phyloP scores from a whole-genome alignment of 92 coral and sea anemone genomes.

The Phenganax marumi region DNA sequence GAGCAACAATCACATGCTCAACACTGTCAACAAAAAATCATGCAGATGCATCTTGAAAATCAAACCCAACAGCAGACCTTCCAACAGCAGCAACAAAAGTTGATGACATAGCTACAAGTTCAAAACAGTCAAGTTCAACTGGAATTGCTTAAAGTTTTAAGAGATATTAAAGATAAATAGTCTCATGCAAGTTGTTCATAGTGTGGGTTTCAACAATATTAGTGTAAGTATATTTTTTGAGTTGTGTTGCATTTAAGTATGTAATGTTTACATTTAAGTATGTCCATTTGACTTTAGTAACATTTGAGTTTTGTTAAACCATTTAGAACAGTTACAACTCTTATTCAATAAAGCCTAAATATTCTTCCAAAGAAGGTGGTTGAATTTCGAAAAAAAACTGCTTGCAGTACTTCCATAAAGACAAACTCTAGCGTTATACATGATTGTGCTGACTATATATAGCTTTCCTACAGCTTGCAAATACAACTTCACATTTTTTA shows the following conservation, averaged over 20 bases:
- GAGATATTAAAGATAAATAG: conserved; percentile 29
- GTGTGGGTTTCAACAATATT: too few species aligned
- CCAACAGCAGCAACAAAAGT: conserved; percentile 28
- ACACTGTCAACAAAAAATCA: conserved; percentile 35
- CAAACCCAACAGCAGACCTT: conserved; percentile 30
- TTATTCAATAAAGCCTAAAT: conserved; percentile 47
- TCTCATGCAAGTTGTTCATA: background rate
- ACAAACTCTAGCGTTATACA: conserved; percentile 54
- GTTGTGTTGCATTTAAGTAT: too few species aligned
- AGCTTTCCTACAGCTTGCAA: conserved; percentile 54
- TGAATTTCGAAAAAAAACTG: conserved; percentile 46
- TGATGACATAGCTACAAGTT: conserved; percentile 14
- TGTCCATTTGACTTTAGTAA: too few species aligned
- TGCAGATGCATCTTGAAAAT: conserved; percentile 47
- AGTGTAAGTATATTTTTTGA: too few species aligned
- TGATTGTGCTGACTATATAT: conserved; percentile 50
- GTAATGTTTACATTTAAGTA: too few species aligned
- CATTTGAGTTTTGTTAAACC: too few species aligned
- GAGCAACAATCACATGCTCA: conserved; percentile 52
- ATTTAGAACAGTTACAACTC: background rate
- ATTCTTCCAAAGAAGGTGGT: conserved; percentile 53
- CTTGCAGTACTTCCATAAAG: conserved; percentile 51
- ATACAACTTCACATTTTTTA: conserved; percentile 56
- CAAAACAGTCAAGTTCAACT: conserved; percentile 38
- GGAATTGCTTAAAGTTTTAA: conserved; percentile 22